Percentiles rank a stretch among this genome's conserved stretches.
These are phyloP conservation scores for Darevskia nairensis DNA, from an alignment of 2,797 vertebrate genomes.

Conservation along the genomic window DNA sequence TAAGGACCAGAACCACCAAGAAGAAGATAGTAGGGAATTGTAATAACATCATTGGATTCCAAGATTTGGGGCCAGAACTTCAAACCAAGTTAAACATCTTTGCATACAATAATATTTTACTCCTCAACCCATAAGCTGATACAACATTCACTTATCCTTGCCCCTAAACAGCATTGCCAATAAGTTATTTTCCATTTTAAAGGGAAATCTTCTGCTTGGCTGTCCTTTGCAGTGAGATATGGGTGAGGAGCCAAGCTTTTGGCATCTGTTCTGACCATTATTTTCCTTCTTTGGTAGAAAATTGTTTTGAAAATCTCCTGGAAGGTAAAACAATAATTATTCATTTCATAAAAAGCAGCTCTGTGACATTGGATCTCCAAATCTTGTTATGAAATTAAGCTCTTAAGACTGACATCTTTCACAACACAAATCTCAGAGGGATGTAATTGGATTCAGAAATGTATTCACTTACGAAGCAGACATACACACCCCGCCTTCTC, in stretches of 20 bases:
- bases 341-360: conserved; percentile 27
- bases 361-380: conserved; percentile 32
- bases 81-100: neutral
- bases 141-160: neutral
- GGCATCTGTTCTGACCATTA: conserved; percentile 3
- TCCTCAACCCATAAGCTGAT: neutral
- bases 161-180: neutral
- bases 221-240: neutral
- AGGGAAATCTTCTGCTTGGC: neutral
- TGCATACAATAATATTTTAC: neutral
- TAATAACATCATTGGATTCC: neutral
- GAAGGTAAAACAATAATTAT: conserved; percentile 27
- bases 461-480: accelerated
- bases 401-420: conserved; percentile 46
- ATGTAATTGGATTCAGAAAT: neutral
- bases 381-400: conserved; percentile 12
- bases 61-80: neutral
- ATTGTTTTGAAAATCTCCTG: neutral
- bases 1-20: neutral
- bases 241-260: neutral
- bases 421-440: neutral
- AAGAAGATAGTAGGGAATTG: too few relatives aligned
- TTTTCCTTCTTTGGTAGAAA: neutral
- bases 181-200: neutral
- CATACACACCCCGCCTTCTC: too few relatives aligned